These are phyloP conservation scores for Calameuta idolon DNA, from an alignment of 2,888 invertebrate species.

Conservation along the genomic window DNA sequence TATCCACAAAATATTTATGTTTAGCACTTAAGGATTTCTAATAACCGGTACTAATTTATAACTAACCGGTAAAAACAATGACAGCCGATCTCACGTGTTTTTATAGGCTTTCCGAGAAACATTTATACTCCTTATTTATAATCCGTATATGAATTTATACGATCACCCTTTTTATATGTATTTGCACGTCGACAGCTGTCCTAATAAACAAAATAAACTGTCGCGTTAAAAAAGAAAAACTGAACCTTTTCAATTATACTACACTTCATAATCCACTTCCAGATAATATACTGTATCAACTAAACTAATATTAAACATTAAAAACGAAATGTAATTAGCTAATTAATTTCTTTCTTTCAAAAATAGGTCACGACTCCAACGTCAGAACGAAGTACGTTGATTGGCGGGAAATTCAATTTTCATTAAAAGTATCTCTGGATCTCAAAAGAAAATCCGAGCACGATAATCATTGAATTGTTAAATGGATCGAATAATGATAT, in stretches of 20 bases:
- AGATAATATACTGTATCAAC: neutral
- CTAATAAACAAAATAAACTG: neutral
- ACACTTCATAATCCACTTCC: neutral
- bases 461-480: neutral
- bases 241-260: neutral
- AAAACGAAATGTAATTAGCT: neutral
- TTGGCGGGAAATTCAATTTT: neutral
- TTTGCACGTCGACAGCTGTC: neutral
- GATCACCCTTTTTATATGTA: conserved; percentile 2
- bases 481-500: neutral
- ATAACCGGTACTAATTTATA: neutral
- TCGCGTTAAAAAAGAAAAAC: neutral
- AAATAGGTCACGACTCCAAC: neutral
- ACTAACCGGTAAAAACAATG: neutral
- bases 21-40: conserved; percentile 5
- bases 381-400: neutral
- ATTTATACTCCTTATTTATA: conserved; percentile 24
- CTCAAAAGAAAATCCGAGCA: neutral
- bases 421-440: neutral
- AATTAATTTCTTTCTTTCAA: neutral
- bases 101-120: conserved; percentile 23
- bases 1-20: conserved; percentile 25
- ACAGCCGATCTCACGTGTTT: conserved; percentile 7
- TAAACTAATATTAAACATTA: neutral
- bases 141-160: conserved; percentile 24